Evolutionary conservation across 2,888 invertebrate genomes (phyloP), one percentile per base, ranked within the genome.

Genomic region (Hypsopygia costalis): DNA sequence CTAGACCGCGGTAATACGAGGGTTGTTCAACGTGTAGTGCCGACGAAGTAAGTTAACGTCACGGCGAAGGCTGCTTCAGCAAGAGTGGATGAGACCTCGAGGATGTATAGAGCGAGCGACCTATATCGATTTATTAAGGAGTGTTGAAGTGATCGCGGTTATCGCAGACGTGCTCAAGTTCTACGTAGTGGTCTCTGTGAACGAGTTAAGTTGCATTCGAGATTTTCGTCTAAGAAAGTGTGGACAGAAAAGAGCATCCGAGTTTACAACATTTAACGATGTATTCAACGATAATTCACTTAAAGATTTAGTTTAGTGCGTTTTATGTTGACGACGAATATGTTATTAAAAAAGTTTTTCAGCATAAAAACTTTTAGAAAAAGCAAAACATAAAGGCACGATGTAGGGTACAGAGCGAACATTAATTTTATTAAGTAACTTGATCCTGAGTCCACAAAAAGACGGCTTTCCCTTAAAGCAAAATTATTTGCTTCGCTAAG

Each of bases 161-260:
- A 57, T 53, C 52, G 49, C 46, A 42, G 59, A 74, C 76, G 79
- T 76, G 81, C 66, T 59, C 49, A 69, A 77, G 72, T 55, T 46
- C 49, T 47, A 41, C 41, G 36, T 40, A 43, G 33, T 37, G 38
- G 47, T 49, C 48, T 41, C 34, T 38, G 51, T 43, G 43, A 55
- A 62, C 53, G 52, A 60, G 64, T 58, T 58, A 52, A 55, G 52
- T 44, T 52, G 37, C 58, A 51, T 42, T 51, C 46, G 55, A 42
- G 40, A 34, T 30, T 32, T 32, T 34, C 36, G 35, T 25, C 34
- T 30, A 34, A 37, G 40, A 37, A 46, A 35, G 36, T 41, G 38
- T 37, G 7, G 12, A 11, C 7, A 9, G 31, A 11, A 31, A 31
- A 31, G 31, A 10, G 12, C 31, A 31, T 31, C 11, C 10, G 12